Evolutionary conservation across 2,113 vertebrate genomes (phyloP).

Genomic region (Peromyscus polionotus): DNA sequence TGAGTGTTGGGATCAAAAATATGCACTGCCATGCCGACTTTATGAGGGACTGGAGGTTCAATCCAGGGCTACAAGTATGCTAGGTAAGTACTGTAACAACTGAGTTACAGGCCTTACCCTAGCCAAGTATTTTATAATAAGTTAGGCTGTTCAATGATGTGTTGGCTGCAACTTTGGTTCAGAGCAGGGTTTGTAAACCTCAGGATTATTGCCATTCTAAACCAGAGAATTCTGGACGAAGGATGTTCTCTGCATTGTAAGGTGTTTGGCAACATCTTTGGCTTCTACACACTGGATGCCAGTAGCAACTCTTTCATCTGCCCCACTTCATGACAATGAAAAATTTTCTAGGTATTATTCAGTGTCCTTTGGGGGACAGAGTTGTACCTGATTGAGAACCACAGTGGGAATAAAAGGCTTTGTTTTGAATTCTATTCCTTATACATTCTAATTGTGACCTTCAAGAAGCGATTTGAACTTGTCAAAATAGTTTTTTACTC

Average conservation of each 20-base stretch:
- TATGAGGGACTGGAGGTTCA: background rate
- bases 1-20: background rate
- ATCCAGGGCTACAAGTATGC: background rate
- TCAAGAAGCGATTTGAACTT: background rate
- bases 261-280: background rate
- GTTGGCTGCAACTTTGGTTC: background rate
- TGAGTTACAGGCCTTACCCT: background rate
- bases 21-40: background rate
- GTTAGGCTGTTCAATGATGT: background rate
- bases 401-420: background rate
- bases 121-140: conserved; percentile 8
- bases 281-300: background rate
- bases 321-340: background rate
- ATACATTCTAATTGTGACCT: background rate
- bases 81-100: background rate
- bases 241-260: background rate
- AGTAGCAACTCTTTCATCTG: background rate
- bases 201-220: background rate
- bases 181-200: background rate
- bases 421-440: background rate
- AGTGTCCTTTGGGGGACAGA: background rate
- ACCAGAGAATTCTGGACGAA: background rate
- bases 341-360: background rate
- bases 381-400: background rate
- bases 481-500: background rate